phyloP scores from a whole-genome alignment of 2,888 invertebrate genomes.

The Caenorhabditis sp. region DNA sequence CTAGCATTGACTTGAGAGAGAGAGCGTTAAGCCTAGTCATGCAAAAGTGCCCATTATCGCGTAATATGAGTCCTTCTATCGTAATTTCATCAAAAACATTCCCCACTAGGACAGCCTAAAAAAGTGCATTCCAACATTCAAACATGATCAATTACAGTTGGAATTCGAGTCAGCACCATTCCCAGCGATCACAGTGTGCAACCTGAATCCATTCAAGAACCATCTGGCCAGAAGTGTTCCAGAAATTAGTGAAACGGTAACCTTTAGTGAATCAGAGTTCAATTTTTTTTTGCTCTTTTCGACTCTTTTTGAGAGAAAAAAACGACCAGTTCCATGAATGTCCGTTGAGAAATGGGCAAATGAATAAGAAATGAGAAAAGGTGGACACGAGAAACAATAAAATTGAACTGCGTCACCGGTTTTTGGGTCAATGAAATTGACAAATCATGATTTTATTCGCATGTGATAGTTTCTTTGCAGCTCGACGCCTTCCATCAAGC shows the following conservation, averaged over 20 bases:
- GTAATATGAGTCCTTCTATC: no score
- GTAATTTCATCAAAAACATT: no score
- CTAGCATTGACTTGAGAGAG: not conserved
- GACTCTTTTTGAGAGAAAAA: not conserved
- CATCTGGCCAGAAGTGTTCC: slow-evolving; percentile 74
- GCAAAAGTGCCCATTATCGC: no score
- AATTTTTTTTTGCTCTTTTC: not conserved
- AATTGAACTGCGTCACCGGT: not conserved
- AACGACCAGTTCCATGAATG: not conserved
- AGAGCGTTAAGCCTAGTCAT: no score
- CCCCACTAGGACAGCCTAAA: no score
- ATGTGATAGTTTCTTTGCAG: slow-evolving; percentile 43
- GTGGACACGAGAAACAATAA: slow-evolving; percentile 1
- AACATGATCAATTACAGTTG: slow-evolving; percentile 64
- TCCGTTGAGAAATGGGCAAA: slow-evolving; percentile 15
- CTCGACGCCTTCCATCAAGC: slow-evolving; percentile 78
- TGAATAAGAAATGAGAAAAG: slow-evolving; percentile 42
- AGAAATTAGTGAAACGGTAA: slow-evolving; percentile 76
- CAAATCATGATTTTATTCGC: not conserved
- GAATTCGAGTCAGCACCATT: slow-evolving; percentile 76
- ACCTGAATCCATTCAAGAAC: slow-evolving; percentile 77
- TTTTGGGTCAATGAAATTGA: no score
- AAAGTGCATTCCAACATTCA: not conserved
- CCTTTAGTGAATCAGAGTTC: slow-evolving; percentile 9
- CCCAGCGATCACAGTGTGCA: slow-evolving; percentile 77